Conservation (phyloP, 2,888 invertebrate species). For the Alsophila aescularia region DNA sequence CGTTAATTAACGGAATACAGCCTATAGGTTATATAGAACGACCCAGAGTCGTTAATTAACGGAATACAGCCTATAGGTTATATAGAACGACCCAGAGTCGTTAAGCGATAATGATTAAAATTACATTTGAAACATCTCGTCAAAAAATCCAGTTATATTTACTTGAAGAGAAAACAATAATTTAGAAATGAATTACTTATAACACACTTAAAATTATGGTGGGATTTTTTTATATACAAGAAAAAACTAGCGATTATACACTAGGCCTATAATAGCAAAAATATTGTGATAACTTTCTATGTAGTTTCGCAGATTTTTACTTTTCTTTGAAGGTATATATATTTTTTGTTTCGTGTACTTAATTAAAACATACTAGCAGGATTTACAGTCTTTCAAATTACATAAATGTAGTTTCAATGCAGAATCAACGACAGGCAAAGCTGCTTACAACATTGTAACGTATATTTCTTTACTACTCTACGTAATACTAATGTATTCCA, state of each 20-base stretch:
- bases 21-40: no score
- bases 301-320: neutral
- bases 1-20: no score
- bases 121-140: constrained; percentile 8
- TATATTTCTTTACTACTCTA: neutral
- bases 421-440: neutral
- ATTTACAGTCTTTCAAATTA: neutral
- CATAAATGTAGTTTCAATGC: neutral
- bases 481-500: constrained; percentile 8
- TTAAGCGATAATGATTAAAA: constrained; percentile 14
- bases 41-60: neutral
- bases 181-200: constrained; percentile 38
- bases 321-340: neutral
- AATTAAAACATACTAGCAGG: no score
- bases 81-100: neutral
- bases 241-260: constrained; percentile 14
- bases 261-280: constrained; percentile 5
- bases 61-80: no score
- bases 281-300: constrained; percentile 7
- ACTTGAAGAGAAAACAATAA: constrained; percentile 33
- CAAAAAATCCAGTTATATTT: constrained; percentile 16
- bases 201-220: constrained; percentile 43
- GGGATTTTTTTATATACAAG: constrained; percentile 37
- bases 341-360: neutral
- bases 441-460: neutral